A percentile compares a stretch with the other conserved stretches of the same genome.
Evolutionary conservation across 2,113 vertebrate genomes (phyloP).

Genomic region (Tonatia bakeri): DNA sequence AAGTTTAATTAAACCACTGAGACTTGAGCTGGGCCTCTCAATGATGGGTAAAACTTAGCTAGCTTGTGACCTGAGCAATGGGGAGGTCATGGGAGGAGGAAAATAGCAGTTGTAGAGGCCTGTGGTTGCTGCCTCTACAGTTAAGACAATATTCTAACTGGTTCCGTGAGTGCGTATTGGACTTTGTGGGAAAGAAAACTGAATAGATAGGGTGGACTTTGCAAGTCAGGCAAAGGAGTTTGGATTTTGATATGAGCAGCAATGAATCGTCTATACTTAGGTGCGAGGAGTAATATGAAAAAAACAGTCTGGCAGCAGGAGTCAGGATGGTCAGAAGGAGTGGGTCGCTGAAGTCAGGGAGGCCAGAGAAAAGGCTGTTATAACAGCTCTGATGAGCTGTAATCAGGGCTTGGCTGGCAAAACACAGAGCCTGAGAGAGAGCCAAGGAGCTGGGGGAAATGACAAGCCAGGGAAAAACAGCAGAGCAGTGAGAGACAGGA

Average conservation of each 20-base stretch:
- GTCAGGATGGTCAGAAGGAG: neutral
- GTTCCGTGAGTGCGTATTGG: neutral
- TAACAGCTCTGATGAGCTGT: neutral
- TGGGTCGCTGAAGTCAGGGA: neutral
- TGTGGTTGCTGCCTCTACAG: neutral
- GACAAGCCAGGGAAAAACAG: neutral
- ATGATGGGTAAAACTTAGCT: neutral
- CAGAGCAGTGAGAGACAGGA: neutral
- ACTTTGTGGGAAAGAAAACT: constrained; percentile 31
- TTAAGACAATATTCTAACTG: neutral
- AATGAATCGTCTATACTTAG: neutral
- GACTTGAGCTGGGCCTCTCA: neutral
- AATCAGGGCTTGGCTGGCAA: neutral
- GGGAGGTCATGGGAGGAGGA: neutral
- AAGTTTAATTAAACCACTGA: neutral
- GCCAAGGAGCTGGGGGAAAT: neutral
- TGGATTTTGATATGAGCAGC: neutral
- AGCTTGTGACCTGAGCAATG: neutral
- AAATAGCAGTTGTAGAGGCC: neutral
- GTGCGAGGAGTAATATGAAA: neutral
- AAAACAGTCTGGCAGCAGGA: neutral
- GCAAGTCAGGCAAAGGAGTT: neutral
- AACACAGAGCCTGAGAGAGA: neutral
- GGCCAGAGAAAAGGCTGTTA: neutral
- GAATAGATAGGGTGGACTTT: constrained; percentile 20